Percentiles rank a stretch among this genome's conserved stretches.
Evolutionary conservation across 2,888 invertebrate genomes (phyloP).

Genomic region (Marasmarcha lunaedactyla): DNA sequence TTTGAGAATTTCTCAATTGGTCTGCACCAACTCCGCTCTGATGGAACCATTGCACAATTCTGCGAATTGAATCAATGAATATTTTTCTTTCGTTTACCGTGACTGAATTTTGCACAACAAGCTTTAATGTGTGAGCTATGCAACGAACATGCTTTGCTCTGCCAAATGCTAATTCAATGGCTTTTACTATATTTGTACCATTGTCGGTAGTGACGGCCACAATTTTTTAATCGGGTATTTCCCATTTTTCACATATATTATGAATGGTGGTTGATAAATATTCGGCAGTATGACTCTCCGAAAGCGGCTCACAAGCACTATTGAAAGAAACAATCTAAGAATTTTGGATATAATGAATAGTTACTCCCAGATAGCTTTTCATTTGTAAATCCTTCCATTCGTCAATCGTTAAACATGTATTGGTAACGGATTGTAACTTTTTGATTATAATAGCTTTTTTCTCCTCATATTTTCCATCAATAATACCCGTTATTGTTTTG

Average conservation of each 20-base stretch:
- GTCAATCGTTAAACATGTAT: constrained; percentile 12
- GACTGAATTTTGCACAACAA: constrained; percentile 18
- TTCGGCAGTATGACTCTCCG: constrained; percentile 18
- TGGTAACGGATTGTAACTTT: constrained; percentile 11
- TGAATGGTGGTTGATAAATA: constrained; percentile 13
- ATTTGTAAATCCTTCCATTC: constrained; percentile 17
- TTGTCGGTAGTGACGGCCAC: constrained; percentile 17
- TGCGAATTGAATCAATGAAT: constrained; percentile 20
- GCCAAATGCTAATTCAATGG: constrained; percentile 18
- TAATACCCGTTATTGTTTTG: constrained; percentile 16
- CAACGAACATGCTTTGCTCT: constrained; percentile 20
- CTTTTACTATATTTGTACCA: constrained; percentile 18
- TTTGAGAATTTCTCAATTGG: constrained; percentile 19
- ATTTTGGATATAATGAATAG: constrained; percentile 18
- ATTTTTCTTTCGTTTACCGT: constrained; percentile 14
- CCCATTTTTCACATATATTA: constrained; percentile 18
- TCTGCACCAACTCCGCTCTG: constrained; percentile 20
- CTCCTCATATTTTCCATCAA: constrained; percentile 17
- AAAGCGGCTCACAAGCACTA: constrained; percentile 19
- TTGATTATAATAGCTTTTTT: constrained; percentile 14
- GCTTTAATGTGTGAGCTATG: constrained; percentile 20
- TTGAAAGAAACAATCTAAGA: constrained; percentile 18
- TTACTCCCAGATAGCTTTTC: constrained; percentile 13
- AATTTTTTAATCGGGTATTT: constrained; percentile 16
- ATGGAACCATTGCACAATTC: constrained; percentile 21